Percentiles rank a stretch among this genome's conserved stretches.
Conservation (phyloP, 1,140 invertebrate genomes). For the Ceratina calcarata region DNA sequence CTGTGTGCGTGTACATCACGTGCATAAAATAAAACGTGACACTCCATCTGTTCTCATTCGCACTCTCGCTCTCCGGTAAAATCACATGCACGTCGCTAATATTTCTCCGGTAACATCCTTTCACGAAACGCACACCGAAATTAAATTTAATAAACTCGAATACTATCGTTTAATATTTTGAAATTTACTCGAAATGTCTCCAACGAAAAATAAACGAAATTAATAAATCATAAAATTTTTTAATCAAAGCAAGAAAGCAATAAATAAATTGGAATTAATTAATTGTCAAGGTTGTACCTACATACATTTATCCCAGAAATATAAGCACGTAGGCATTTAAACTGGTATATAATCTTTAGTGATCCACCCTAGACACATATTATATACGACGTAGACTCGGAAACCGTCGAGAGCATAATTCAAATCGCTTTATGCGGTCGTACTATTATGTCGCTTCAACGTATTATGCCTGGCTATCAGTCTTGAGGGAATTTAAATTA, state of each 20-base stretch:
- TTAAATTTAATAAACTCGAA: no score
- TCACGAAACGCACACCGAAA: no score
- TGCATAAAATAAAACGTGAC: constrained; percentile 60
- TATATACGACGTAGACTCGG: neutral
- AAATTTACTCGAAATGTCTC: no score
- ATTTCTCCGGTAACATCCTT: no score
- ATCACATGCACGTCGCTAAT: neutral
- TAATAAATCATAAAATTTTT: no score
- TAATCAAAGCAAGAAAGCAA: no score
- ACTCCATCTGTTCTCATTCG: constrained; percentile 28
- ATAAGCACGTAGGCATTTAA: no score
- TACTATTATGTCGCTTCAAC: neutral
- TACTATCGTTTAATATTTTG: no score
- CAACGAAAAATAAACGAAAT: no score
- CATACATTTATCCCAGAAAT: no score
- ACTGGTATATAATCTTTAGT: neutral
- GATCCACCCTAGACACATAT: neutral
- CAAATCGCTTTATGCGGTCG: neutral
- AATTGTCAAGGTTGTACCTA: no score
- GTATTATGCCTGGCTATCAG: constrained; percentile 12
- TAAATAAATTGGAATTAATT: no score
- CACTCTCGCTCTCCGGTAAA: constrained; percentile 11
- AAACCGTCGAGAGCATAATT: constrained; percentile 1
- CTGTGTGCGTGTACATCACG: constrained; percentile 78
- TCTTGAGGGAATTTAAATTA: constrained; percentile 44